Percentiles rank a stretch among this genome's conserved stretches.
phyloP scores from a whole-genome alignment of 2,888 invertebrate species.

The Tipula vernalis region DNA sequence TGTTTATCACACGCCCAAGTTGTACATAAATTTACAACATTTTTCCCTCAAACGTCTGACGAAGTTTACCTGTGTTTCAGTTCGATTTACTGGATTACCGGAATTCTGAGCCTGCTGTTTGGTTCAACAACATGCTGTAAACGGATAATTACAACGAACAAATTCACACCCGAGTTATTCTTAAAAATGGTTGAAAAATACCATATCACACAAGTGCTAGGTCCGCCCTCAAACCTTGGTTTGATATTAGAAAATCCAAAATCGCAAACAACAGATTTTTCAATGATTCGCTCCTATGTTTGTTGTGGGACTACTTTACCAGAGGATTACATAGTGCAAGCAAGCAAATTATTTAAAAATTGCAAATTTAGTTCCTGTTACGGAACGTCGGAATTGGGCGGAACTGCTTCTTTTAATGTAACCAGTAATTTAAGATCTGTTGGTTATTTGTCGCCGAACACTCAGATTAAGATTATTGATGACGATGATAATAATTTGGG shows the following conservation, averaged over 20 bases:
- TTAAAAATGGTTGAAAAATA: too few species aligned
- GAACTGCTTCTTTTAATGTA: neutral
- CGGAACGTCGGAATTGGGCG: neutral
- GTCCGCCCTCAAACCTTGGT: too few species aligned
- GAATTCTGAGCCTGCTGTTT: neutral
- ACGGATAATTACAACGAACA: neutral
- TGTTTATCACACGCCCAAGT: conserved; percentile 6
- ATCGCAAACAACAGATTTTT: conserved; percentile 9
- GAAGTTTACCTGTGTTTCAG: neutral
- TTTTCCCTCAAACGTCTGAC: neutral
- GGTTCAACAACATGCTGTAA: neutral
- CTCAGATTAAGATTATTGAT: neutral
- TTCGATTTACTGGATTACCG: neutral
- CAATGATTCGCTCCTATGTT: neutral
- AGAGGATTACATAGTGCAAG: neutral
- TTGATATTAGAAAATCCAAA: neutral
- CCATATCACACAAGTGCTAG: too few species aligned
- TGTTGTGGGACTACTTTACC: neutral
- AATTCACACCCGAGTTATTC: too few species aligned
- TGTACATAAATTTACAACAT: neutral
- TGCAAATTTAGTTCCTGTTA: neutral
- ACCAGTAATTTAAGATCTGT: neutral
- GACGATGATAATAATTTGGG: neutral
- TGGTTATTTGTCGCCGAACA: neutral
- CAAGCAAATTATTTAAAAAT: neutral